Base-by-base conservation (phyloP, 2,797 vertebrate genomes). In the Otus scops region DNA sequence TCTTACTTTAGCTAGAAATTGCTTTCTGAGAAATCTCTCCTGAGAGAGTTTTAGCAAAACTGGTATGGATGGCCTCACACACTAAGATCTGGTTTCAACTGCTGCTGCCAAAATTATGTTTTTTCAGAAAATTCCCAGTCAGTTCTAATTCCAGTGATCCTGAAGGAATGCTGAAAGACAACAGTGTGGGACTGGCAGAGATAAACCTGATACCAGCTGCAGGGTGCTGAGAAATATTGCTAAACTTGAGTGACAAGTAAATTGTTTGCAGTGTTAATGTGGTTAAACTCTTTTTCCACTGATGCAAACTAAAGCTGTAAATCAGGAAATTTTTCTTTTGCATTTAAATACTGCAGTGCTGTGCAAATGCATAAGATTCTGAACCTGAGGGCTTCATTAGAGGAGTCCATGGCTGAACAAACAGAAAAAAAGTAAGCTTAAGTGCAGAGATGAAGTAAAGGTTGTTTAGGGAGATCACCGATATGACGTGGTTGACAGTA, bases 71-170 rank as follows among this genome's bases (percentile, higher is more conserved):
- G 43, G 93, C 79, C 61, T 88, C 57, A 36, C 21, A 68, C 28
- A 59, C 47, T 68, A 86, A 61, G 61, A 75, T 85, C 50, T 77
- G 54, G 53, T 95, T 95, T 92, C 89, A 85, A 48, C 1, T 2
- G 75, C n/a, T 71, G 50, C 82, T 94, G 95, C 95, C 92, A 96
- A 91, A 83, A 80, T 61, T 19, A 36, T 27, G 48, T 88, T 95
- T 96, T 94, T 83, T 91, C 53, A 80, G 88, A 94, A 91, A 93
- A 88, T 89, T 94, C 87, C 79, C 39, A 75, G 89, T 91, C 85
- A 78, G 57, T 81, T 95, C 71, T 83, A 83, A 92, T 92, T 94
- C 77, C 59, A 84, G 16, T 51, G 65, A 89, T 79, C 82, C 75
- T 60, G 74, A 88, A 67, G 74, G 92, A 96, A 90, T 85, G 89